Evolutionary conservation across 2,113 vertebrate genomes (phyloP).

Genomic region (Vanacampus margaritifer): DNA sequence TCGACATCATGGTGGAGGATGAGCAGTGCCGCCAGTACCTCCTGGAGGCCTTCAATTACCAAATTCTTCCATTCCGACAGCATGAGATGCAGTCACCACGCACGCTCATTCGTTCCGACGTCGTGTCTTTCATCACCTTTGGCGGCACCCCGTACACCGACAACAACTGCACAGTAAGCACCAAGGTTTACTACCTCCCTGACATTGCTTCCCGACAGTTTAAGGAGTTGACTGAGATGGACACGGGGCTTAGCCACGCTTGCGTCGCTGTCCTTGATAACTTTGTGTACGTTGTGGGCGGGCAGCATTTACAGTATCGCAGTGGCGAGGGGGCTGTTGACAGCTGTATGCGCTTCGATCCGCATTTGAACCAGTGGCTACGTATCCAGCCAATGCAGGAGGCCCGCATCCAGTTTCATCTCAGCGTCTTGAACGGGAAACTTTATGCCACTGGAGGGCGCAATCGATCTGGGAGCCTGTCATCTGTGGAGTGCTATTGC

Average conservation of each 20-base stretch:
- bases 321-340: constrained; percentile 93
- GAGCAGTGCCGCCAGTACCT: constrained; percentile 88
- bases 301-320: constrained; percentile 93
- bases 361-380: constrained; percentile 88
- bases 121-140: constrained; percentile 83
- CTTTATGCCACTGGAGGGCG: constrained; percentile 92
- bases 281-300: constrained; percentile 91
- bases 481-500: constrained; percentile 90
- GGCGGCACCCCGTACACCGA: constrained; percentile 95
- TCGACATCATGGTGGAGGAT: constrained; percentile 96
- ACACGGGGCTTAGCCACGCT: constrained; percentile 88
- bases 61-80: constrained; percentile 94
- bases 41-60: constrained; percentile 96
- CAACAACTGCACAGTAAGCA: constrained; percentile 87
- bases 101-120: constrained; percentile 83
- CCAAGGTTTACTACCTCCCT: constrained; percentile 83
- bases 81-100: constrained; percentile 91
- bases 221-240: constrained; percentile 88
- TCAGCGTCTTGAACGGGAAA: constrained; percentile 79
- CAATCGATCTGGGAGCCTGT: constrained; percentile 89
- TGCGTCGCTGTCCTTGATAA: constrained; percentile 92
- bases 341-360: constrained; percentile 87
- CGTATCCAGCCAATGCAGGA: constrained; percentile 91
- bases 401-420: constrained; percentile 94
- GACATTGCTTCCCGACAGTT: constrained; percentile 82